A percentile compares a stretch with the other conserved stretches of the same genome.
Conservation (phyloP, 2,888 invertebrate species). For the Dynastes grantii region DNA sequence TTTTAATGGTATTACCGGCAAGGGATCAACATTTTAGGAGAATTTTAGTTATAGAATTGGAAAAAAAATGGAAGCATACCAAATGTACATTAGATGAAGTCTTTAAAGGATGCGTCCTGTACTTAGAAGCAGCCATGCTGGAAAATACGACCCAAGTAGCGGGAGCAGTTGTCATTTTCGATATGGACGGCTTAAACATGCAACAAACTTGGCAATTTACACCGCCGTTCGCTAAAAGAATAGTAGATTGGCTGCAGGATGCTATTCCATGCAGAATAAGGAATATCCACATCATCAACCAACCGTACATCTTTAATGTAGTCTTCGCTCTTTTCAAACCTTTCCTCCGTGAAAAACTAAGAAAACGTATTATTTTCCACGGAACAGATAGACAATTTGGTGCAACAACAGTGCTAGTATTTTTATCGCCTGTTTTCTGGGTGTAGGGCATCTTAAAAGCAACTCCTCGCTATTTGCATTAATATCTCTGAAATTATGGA, state of each 20-base stretch:
- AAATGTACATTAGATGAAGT: conserved; percentile 86
- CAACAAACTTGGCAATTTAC: conserved; percentile 91
- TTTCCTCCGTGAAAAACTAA: conserved; percentile 89
- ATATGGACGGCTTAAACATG: conserved; percentile 87
- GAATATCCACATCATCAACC: conserved; percentile 91
- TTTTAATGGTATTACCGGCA: conserved; percentile 84
- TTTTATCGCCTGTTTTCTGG: no score
- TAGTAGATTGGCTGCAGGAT: conserved; percentile 91
- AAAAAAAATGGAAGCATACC: conserved; percentile 88
- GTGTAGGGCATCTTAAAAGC: no score
- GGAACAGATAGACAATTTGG: conserved; percentile 79
- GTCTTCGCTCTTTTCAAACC: conserved; percentile 93
- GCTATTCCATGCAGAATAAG: conserved; percentile 89
- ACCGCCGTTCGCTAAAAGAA: conserved; percentile 87
- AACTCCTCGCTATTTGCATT: no score
- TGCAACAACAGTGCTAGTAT: no score
- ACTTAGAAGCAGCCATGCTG: conserved; percentile 86
- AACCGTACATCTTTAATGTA: conserved; percentile 92
- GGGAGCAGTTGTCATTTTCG: conserved; percentile 87
- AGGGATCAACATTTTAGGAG: conserved; percentile 87
- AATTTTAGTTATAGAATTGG: conserved; percentile 84
- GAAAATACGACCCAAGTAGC: conserved; percentile 84
- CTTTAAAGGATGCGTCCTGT: conserved; percentile 86
- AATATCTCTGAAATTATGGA: no score
- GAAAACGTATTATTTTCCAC: conserved; percentile 86